Conservation (phyloP, 2,888 invertebrate genomes). For the Drosophila fungiperda region DNA sequence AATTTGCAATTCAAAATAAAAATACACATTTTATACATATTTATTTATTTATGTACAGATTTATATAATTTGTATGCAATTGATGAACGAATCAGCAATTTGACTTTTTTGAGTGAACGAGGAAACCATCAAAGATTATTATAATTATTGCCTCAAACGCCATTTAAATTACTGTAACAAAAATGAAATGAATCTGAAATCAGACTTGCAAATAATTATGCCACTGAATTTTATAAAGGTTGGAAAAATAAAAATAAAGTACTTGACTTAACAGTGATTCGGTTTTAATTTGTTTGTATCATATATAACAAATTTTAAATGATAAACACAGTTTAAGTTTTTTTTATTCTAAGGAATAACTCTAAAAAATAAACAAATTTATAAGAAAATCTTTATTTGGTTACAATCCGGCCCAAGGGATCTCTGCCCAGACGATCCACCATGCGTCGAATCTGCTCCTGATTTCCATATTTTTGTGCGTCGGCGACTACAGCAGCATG, state of each 20-base stretch:
- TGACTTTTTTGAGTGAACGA: not conserved
- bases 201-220: not conserved
- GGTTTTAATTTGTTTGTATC: not conserved
- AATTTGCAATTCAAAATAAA: not conserved
- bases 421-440: conserved; percentile 68
- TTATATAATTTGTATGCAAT: not conserved
- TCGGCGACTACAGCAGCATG: conserved; percentile 86
- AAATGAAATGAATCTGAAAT: not conserved
- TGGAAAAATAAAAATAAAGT: not conserved
- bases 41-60: not conserved
- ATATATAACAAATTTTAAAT: not conserved
- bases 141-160: not conserved
- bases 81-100: not conserved
- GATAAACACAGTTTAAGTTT: no score
- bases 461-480: conserved; percentile 87
- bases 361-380: not conserved
- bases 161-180: not conserved
- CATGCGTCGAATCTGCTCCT: conserved; percentile 85
- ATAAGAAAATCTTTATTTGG: conserved; percentile 44
- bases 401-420: conserved; percentile 30
- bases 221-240: not conserved
- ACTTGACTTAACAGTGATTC: not conserved
- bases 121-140: not conserved
- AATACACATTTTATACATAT: not conserved
- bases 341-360: not conserved